Conservation (phyloP, 2,888 invertebrate genomes). For the Drosophila melanocephala region DNA sequence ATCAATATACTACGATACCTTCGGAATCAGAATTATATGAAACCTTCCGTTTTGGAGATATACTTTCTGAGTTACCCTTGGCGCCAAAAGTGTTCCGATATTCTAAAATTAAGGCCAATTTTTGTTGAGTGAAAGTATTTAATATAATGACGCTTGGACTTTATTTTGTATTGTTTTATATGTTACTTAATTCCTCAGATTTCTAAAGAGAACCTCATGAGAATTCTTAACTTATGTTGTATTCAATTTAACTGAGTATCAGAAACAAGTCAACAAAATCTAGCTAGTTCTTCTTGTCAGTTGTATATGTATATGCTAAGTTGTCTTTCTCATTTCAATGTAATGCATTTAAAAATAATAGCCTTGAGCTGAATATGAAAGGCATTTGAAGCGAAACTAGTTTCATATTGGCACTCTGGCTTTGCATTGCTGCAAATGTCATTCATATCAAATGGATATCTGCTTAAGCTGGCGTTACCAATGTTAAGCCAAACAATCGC, state of each 20-base stretch:
- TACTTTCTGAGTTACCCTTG: background rate
- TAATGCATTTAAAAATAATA: conserved; percentile 7
- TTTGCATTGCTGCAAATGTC: conserved; percentile 18
- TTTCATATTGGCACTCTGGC: conserved; percentile 2
- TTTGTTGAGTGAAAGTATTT: background rate
- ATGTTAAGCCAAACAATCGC: conserved; percentile 22
- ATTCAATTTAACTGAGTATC: background rate
- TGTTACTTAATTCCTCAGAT: background rate
- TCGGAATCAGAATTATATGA: no score
- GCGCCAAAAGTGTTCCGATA: rapidly evolving
- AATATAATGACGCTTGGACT: background rate
- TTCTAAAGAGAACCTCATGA: background rate
- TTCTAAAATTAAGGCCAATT: background rate
- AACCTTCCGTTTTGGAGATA: background rate
- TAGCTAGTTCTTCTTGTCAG: background rate
- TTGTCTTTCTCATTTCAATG: background rate
- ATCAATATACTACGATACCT: no score
- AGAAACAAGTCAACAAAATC: background rate
- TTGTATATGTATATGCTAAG: background rate
- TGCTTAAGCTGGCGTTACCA: conserved; percentile 7
- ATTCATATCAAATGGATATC: conserved; percentile 33
- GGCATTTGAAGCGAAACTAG: conserved; percentile 16
- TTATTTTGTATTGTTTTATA: background rate
- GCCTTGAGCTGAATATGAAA: conserved; percentile 9
- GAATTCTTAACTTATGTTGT: background rate